Percentiles rank a stretch among this genome's conserved stretches.
These are phyloP conservation scores for Lota lota DNA, from an alignment of 2,113 vertebrate genomes.

Conservation along the genomic window DNA sequence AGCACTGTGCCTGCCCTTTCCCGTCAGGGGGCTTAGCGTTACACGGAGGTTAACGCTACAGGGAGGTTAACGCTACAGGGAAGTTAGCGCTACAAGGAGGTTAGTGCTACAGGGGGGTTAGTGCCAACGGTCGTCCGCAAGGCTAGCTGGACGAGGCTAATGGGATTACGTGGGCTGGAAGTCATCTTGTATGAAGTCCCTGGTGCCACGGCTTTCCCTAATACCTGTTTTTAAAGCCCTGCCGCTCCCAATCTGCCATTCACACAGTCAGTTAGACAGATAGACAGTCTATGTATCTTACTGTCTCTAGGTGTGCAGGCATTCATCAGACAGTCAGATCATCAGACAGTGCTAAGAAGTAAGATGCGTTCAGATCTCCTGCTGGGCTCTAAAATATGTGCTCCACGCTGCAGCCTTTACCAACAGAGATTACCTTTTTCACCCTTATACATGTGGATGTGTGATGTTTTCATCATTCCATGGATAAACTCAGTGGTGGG, in stretches of 20 bases:
- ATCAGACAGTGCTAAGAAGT: not conserved
- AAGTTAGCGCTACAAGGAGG: too few relatives aligned
- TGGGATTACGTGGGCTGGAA: constrained; percentile 67
- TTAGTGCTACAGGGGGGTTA: not conserved
- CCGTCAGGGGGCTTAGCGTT: constrained; percentile 21
- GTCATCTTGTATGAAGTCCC: constrained; percentile 63
- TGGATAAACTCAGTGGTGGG: constrained; percentile 22
- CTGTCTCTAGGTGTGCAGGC: too few relatives aligned
- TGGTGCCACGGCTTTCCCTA: constrained; percentile 49
- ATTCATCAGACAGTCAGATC: constrained; percentile 12
- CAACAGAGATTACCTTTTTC: constrained; percentile 31
- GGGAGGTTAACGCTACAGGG: too few relatives aligned
- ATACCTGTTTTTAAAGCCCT: constrained; percentile 57
- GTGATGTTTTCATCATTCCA: constrained; percentile 28
- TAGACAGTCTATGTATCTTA: too few relatives aligned
- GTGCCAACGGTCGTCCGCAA: constrained; percentile 37
- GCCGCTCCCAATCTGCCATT: constrained; percentile 50
- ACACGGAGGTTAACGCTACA: not conserved
- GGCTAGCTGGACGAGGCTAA: constrained; percentile 56
- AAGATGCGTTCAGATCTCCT: constrained; percentile 38
- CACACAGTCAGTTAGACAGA: constrained; percentile 16
- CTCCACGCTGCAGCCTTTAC: constrained; percentile 20
- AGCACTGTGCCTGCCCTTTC: constrained; percentile 6
- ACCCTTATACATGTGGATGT: constrained; percentile 13
- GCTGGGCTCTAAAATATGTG: constrained; percentile 14